Percentiles rank a stretch among this genome's conserved stretches.
phyloP scores from a whole-genome alignment of 2,888 invertebrate genomes.

The Synanthedon vespiformis region DNA sequence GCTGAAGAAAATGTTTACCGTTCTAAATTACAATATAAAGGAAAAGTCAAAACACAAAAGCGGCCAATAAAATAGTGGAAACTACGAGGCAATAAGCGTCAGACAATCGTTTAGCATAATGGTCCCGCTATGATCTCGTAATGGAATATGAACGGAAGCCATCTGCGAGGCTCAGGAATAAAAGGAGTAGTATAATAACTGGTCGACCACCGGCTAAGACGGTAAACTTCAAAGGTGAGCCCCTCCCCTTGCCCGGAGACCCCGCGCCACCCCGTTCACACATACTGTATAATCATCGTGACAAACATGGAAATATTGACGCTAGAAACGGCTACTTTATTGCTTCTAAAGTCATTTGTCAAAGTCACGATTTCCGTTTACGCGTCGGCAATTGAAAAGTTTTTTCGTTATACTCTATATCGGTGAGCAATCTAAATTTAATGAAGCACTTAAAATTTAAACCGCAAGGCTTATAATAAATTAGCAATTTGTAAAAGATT shows the following conservation, averaged over 20 bases:
- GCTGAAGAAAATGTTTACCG: too few species aligned
- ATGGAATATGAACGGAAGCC: conserved; percentile 52
- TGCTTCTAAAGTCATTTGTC: conserved; percentile 32
- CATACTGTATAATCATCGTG: conserved; percentile 45
- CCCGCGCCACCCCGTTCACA: conserved; percentile 12
- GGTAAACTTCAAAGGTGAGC: conserved; percentile 48
- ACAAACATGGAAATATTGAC: conserved; percentile 31
- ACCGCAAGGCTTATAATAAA: neutral
- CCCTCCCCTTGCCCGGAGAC: conserved; percentile 3
- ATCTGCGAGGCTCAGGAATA: conserved; percentile 36
- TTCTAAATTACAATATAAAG: neutral
- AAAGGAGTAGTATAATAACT: conserved; percentile 43
- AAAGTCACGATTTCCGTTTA: conserved; percentile 16
- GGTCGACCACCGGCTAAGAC: conserved; percentile 56
- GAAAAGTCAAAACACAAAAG: neutral
- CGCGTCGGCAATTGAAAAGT: neutral
- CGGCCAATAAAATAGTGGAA: conserved; percentile 15
- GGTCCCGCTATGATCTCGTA: conserved; percentile 33
- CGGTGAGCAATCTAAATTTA: neutral
- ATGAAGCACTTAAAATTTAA: neutral
- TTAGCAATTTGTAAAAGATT: neutral
- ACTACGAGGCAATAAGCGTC: conserved; percentile 24
- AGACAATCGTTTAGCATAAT: conserved; percentile 35
- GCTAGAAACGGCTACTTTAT: conserved; percentile 29
- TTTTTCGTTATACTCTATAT: neutral